A percentile compares a stretch with the other conserved stretches of the same genome.
phyloP scores from a whole-genome alignment of 2,797 vertebrate species.

The Loris lydekkerianus region DNA sequence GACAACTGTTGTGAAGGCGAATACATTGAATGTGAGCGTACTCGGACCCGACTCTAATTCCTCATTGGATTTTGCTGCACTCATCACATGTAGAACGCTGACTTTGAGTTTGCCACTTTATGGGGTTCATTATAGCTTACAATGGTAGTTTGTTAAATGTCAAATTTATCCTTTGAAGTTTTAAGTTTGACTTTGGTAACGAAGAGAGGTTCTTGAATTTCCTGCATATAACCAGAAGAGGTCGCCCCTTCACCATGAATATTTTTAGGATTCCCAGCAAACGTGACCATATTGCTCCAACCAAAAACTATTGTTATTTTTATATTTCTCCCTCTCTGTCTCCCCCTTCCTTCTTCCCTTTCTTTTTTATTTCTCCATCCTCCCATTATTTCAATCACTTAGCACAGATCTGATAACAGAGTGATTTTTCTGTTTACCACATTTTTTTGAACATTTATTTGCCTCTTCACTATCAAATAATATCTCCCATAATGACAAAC shows the following conservation, averaged over 20 bases:
- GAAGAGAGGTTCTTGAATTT: background rate
- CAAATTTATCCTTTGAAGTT: background rate
- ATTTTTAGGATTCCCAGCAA: fast-evolving
- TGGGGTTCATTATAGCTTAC: background rate
- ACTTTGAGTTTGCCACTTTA: background rate
- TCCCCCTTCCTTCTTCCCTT: background rate
- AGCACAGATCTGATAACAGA: background rate
- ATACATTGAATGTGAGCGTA: background rate
- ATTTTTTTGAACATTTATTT: background rate
- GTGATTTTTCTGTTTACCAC: background rate
- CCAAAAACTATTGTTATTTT: background rate
- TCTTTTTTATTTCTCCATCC: background rate
- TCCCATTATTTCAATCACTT: background rate
- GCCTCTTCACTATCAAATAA: background rate
- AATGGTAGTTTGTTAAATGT: background rate
- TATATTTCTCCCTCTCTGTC: background rate
- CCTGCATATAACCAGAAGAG: background rate
- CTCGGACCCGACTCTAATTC: background rate
- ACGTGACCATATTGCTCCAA: background rate
- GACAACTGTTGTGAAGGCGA: background rate
- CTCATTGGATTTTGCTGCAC: background rate
- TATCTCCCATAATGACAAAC: background rate
- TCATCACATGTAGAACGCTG: background rate
- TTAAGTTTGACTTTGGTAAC: background rate
- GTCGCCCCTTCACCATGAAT: conserved; percentile 56